A percentile compares a stretch with the other conserved stretches of the same genome.
Conservation (phyloP, 2,888 invertebrate species). For the Agelastica alni region DNA sequence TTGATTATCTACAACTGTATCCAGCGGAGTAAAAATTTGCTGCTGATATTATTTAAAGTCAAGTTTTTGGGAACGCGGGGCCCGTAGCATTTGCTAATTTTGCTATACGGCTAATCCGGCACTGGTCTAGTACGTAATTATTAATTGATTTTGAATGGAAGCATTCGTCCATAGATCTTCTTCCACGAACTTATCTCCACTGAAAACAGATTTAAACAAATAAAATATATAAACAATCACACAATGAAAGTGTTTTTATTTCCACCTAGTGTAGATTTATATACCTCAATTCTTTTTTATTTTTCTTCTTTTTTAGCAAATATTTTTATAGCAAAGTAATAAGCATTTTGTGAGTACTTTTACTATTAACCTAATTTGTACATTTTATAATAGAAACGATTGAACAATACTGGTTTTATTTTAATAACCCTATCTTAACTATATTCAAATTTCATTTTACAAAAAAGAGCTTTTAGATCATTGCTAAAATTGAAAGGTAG, state of each 20-base stretch:
- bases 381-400: slow-evolving; percentile 30
- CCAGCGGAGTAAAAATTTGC: too few species aligned
- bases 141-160: slow-evolving; percentile 1
- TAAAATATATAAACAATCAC: slow-evolving; percentile 17
- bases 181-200: slow-evolving; percentile 15
- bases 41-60: too few species aligned
- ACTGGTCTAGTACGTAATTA: too few species aligned
- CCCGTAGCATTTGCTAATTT: too few species aligned
- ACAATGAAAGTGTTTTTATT: slow-evolving; percentile 18
- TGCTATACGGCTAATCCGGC: too few species aligned
- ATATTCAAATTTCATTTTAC: too few species aligned
- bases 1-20: too few species aligned
- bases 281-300: slow-evolving; percentile 37
- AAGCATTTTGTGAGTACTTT: slow-evolving; percentile 31
- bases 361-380: slow-evolving; percentile 31
- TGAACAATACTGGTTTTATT: too few species aligned
- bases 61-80: too few species aligned
- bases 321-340: slow-evolving; percentile 27
- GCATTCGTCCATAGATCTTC: slow-evolving; percentile 11
- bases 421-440: too few species aligned
- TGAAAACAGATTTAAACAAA: slow-evolving; percentile 2
- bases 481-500: too few species aligned
- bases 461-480: too few species aligned
- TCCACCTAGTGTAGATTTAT: slow-evolving; percentile 31
- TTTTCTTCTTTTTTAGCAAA: slow-evolving; percentile 30